Percentiles rank a stretch among this genome's conserved stretches.
phyloP scores from a whole-genome alignment of 2,797 vertebrate genomes.

The Macropus fuliginosus region DNA sequence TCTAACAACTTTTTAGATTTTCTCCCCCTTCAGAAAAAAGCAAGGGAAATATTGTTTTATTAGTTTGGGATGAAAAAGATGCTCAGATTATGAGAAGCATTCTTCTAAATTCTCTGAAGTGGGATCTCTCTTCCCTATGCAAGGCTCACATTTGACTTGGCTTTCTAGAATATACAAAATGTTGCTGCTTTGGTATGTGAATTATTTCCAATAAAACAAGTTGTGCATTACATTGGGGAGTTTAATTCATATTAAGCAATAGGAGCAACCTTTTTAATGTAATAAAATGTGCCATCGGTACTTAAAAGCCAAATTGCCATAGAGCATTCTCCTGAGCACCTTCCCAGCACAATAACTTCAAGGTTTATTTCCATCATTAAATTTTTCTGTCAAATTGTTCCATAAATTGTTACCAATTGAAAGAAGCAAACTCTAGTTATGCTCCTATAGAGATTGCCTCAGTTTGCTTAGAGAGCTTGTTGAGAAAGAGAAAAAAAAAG shows the following conservation, averaged over 20 bases:
- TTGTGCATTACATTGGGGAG: conserved; percentile 34
- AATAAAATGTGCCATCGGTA: conserved; percentile 30
- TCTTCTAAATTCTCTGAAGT: conserved; percentile 59
- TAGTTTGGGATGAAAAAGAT: conserved; percentile 31
- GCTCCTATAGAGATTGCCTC: conserved; percentile 21
- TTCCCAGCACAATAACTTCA: conserved; percentile 6
- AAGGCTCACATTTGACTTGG: conserved; percentile 15
- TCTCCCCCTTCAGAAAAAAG: conserved; percentile 36
- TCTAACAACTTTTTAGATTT: conserved; percentile 64
- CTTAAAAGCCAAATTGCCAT: conserved; percentile 37
- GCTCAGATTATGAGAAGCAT: conserved; percentile 46
- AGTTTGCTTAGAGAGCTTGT: conserved; percentile 24
- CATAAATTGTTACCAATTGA: conserved; percentile 28
- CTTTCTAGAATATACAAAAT: conserved; percentile 61
- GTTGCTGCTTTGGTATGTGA: conserved; percentile 55
- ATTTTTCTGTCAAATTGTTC: conserved; percentile 59
- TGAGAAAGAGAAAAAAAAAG: neutral
- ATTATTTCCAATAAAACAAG: conserved; percentile 63
- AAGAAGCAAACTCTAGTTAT: conserved; percentile 25
- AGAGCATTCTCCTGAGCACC: conserved; percentile 11
- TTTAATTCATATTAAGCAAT: conserved; percentile 67
- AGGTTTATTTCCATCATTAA: conserved; percentile 40
- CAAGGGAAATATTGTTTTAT: conserved; percentile 52
- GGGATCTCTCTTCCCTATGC: conserved; percentile 38
- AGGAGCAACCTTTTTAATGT: conserved; percentile 46